Evolutionary conservation across 2,113 vertebrate species (phyloP).

Genomic region (Gallinago media): DNA sequence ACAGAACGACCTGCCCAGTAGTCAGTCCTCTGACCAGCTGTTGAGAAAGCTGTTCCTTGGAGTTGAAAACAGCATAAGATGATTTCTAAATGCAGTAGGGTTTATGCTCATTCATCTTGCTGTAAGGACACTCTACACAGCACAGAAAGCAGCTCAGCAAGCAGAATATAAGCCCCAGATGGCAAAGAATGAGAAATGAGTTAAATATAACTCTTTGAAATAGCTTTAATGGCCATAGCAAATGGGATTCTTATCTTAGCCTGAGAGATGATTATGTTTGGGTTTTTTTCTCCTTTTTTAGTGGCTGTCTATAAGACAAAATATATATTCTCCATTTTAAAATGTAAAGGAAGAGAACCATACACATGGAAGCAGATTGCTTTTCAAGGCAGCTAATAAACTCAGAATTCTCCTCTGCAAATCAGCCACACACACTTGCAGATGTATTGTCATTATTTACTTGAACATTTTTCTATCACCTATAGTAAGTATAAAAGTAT

Average conservation of each 20-base stretch:
- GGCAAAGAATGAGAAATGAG: not conserved
- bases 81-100: not conserved
- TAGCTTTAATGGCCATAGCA: not conserved
- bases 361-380: not conserved
- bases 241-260: not conserved
- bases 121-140: not conserved
- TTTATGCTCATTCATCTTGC: slow-evolving; percentile 36
- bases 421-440: not conserved
- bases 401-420: not conserved
- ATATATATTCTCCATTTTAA: not conserved
- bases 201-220: slow-evolving; percentile 25
- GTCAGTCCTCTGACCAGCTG: slow-evolving; percentile 1
- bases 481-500: not conserved
- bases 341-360: not conserved
- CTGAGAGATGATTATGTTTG: not conserved
- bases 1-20: not conserved
- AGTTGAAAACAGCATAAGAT: not conserved
- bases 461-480: not conserved
- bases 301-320: not conserved
- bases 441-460: not conserved
- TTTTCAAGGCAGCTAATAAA: not conserved
- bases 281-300: not conserved
- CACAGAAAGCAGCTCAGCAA: slow-evolving; percentile 9
- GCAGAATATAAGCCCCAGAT: slow-evolving; percentile 5
- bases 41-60: not conserved